Percentiles rank a stretch among this genome's conserved stretches.
Conservation (phyloP, 2,797 vertebrate genomes). For the Pelodytes ibericus region DNA sequence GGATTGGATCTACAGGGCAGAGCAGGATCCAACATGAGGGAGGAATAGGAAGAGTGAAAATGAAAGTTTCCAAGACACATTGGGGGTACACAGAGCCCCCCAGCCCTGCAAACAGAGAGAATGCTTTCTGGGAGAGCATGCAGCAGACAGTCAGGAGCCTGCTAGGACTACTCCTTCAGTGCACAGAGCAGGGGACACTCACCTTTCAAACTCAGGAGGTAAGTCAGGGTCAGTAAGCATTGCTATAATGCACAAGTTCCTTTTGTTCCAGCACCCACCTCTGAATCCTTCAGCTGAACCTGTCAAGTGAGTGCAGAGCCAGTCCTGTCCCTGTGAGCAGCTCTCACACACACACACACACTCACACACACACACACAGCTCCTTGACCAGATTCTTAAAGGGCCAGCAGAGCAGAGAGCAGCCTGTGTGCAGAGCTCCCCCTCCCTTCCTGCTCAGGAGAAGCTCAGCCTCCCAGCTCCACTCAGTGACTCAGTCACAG, state of each 20-base stretch:
- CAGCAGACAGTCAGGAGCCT: neutral
- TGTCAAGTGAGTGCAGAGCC: constrained; percentile 89
- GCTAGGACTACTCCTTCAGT: constrained; percentile 8
- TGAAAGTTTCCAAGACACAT: neutral
- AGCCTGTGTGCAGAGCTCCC: constrained; percentile 25
- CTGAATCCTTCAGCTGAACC: constrained; percentile 85
- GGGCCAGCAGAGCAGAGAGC: constrained; percentile 75
- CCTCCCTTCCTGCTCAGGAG: neutral
- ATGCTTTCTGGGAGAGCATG: neutral
- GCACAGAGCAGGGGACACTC: constrained; percentile 65
- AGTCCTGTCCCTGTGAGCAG: constrained; percentile 70
- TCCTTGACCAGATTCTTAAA: constrained; percentile 93
- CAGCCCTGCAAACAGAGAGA: too few relatives aligned
- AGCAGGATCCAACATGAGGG: too few relatives aligned
- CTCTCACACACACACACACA: constrained; percentile 72
- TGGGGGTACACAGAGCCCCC: neutral
- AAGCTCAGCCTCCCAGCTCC: constrained; percentile 22
- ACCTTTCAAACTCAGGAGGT: constrained; percentile 99
- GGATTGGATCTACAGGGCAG: too few relatives aligned
- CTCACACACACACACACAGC: constrained; percentile 77
- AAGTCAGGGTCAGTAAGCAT: constrained; percentile 97
- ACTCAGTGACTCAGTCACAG: neutral
- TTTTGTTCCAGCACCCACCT: constrained; percentile 89
- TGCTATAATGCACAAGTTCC: constrained; percentile 88
- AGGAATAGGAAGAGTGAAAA: neutral